phyloP scores from a whole-genome alignment of 2,888 invertebrate species.

The Coronaproctus castanopsis region DNA sequence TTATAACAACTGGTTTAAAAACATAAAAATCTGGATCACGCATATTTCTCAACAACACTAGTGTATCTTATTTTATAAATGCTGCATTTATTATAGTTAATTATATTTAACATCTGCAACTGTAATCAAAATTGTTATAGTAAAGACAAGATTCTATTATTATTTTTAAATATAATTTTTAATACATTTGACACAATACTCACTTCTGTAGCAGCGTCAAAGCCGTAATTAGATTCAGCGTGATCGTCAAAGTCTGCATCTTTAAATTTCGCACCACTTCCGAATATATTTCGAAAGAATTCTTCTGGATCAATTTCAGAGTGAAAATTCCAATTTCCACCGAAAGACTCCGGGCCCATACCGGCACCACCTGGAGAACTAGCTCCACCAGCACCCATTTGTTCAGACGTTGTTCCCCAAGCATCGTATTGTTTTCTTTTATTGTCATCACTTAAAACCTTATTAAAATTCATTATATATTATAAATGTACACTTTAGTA shows the following conservation, averaged over 20 bases:
- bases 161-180: too few relatives aligned
- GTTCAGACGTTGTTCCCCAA: constrained; percentile 70
- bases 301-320: constrained; percentile 89
- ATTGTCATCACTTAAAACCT: constrained; percentile 72
- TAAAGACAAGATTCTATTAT: too few relatives aligned
- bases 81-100: too few relatives aligned
- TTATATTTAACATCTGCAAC: too few relatives aligned
- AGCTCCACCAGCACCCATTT: constrained; percentile 47
- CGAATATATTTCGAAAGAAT: constrained; percentile 83
- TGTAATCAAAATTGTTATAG: too few relatives aligned
- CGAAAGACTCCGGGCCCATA: constrained; percentile 32
- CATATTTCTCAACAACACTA: too few relatives aligned
- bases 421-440: constrained; percentile 87
- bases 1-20: too few relatives aligned
- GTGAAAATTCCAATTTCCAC: constrained; percentile 64
- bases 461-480: too few relatives aligned
- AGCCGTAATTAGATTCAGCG: constrained; percentile 73
- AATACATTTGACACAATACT: too few relatives aligned
- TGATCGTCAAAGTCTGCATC: constrained; percentile 49
- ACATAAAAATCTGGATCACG: too few relatives aligned
- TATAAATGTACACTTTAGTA: too few relatives aligned
- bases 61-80: too few relatives aligned
- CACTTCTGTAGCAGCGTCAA: constrained; percentile 79
- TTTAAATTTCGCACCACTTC: constrained; percentile 23
- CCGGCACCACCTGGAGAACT: constrained; percentile 31